phyloP scores from a whole-genome alignment of 2,888 invertebrate species.

The Gisinianus flammeolus region DNA sequence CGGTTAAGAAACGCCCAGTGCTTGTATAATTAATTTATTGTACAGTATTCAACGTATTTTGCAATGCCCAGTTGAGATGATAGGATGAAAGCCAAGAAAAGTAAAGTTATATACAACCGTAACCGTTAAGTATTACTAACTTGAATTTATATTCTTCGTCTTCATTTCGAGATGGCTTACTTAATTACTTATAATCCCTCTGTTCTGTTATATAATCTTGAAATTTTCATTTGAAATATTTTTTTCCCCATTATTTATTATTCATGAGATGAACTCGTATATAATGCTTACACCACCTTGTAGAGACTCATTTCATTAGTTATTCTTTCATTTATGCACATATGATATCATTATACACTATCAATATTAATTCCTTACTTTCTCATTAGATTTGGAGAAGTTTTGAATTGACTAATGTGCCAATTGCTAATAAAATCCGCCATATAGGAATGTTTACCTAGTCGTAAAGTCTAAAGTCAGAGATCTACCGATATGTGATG shows the following conservation, averaged over 20 bases:
- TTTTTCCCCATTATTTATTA: not conserved
- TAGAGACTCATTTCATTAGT: no score
- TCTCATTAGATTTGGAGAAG: not conserved
- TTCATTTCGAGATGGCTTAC: not conserved
- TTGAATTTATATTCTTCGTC: not conserved
- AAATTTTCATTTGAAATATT: not conserved
- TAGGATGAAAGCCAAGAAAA: not conserved
- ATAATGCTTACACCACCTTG: not conserved
- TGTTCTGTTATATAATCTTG: not conserved
- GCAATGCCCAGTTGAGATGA: not conserved
- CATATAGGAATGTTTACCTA: not conserved
- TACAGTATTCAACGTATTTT: not conserved
- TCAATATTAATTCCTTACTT: not conserved
- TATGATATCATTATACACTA: not conserved
- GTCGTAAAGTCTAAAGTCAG: no score
- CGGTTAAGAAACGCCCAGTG: not conserved
- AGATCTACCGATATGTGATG: no score
- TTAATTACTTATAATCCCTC: not conserved
- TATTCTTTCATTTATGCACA: not conserved
- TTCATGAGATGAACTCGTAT: not conserved
- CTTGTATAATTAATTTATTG: not conserved
- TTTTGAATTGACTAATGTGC: not conserved
- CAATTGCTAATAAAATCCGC: not conserved
- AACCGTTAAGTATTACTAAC: not conserved
- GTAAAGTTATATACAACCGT: not conserved